Base-by-base conservation (phyloP, 2,888 invertebrate genomes). In the Rhogogaster chlorosoma region DNA sequence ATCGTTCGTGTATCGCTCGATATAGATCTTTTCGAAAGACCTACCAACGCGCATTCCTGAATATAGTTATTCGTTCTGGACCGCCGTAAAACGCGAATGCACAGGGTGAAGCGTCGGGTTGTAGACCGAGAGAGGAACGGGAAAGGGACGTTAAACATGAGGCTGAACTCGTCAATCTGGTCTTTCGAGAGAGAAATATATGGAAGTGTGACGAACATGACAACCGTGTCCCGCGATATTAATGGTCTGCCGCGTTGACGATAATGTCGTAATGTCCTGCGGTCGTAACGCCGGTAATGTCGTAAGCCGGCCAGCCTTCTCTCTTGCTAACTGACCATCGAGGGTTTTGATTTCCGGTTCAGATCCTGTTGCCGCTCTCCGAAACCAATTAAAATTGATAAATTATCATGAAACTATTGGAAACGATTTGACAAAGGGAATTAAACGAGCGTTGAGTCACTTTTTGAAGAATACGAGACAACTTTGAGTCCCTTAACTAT, bases 151-250 rank as follows among this genome's bases (percentile, higher is more conserved):
- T 75, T 32, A 85, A 83, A 83, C 85, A 45, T 64, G 84, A 73
- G 67, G 61, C 57, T 32, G 67, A 83, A 73, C 73, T 83, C 85
- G 85, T 83, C 83, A 61, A 75, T 84, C 85, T 83, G 84, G 77
- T 84, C 75, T 75, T 71, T 84, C 32, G 38, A 57, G 84, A 73
- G 84, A 73, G 67, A 84, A 38, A 84, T 84, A 84, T 84, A 84
- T 84, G 84, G 67, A 84, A 84, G 84, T 84, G 84, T 84, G 84
- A 84, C 84, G 84, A 84, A 84, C 84, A 84, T 84, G 84, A 84
- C 84, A 84, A 84, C 84, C 84, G 84, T 67, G 78, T 78, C 78
- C 67, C 84, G 84, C 83, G 42, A 83, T 83, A 83, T 83, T 83
- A 83, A 83, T 83, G 83, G 83, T 83, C 83, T 38, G 18, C 83